A percentile compares a stretch with the other conserved stretches of the same genome.
phyloP scores from a whole-genome alignment of 2,888 invertebrate genomes.

The Ophonus ardosiacus region DNA sequence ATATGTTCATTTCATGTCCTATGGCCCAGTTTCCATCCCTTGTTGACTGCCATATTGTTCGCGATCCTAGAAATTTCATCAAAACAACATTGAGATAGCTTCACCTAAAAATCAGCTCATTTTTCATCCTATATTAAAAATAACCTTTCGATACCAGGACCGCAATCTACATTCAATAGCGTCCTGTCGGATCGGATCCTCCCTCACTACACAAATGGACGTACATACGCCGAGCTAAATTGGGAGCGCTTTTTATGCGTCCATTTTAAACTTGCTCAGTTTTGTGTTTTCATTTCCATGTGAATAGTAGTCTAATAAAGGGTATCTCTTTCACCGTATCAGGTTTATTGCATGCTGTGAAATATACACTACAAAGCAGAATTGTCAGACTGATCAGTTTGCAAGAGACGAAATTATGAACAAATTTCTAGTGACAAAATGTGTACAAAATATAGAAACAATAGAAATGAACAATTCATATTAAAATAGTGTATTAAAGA shows the following conservation, averaged over 20 bases:
- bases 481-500: no score
- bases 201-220: slow-evolving; percentile 5
- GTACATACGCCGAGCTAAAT: not conserved
- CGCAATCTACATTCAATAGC: slow-evolving; percentile 27
- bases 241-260: slow-evolving; percentile 9
- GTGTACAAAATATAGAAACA: no score
- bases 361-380: no score
- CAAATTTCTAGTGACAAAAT: no score
- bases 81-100: slow-evolving; percentile 53
- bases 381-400: no score
- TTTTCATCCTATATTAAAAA: slow-evolving; percentile 57
- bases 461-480: no score
- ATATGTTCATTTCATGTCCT: not conserved
- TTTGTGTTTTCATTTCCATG: not conserved
- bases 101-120: slow-evolving; percentile 54
- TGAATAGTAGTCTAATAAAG: not conserved
- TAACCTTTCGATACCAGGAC: slow-evolving; percentile 49
- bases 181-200: not conserved
- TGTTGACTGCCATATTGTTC: slow-evolving; percentile 54
- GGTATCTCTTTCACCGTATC: no score
- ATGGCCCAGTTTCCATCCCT: slow-evolving; percentile 17
- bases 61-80: slow-evolving; percentile 56
- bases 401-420: no score
- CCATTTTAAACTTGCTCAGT: not conserved
- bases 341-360: no score